These are phyloP conservation scores for Cathartes aura DNA, from an alignment of 2,113 vertebrate genomes.

Conservation along the genomic window DNA sequence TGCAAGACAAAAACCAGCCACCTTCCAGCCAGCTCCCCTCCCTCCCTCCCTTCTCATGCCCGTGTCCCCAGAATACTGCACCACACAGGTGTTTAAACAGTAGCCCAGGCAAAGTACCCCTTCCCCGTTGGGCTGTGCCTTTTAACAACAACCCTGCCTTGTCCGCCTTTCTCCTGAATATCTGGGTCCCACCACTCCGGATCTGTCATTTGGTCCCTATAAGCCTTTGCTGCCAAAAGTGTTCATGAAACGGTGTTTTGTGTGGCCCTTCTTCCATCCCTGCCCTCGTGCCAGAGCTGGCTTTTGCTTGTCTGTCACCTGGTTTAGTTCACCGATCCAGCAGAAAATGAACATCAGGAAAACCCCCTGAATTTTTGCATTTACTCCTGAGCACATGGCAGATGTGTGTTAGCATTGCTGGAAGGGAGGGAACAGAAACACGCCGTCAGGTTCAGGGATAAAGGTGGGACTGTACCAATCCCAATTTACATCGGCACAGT, in stretches of 20 bases:
- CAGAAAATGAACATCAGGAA: not conserved
- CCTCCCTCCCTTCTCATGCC: not conserved
- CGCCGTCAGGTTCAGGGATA: accelerated
- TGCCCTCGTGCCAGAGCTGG: accelerated
- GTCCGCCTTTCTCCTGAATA: not conserved
- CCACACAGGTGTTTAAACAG: not conserved
- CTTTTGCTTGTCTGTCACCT: not conserved
- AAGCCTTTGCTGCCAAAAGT: not conserved
- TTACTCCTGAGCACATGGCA: accelerated
- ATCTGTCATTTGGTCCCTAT: not conserved
- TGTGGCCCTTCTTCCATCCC: not conserved
- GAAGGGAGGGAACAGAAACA: not conserved
- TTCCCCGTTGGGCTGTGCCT: not conserved
- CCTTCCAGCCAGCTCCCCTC: not conserved
- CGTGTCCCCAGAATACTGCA: not conserved
- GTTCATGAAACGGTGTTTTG: not conserved
- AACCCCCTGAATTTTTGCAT: accelerated
- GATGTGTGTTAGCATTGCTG: no score
- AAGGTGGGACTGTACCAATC: not conserved
- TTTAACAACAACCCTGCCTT: not conserved
- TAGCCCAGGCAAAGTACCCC: not conserved
- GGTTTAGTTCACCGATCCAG: not conserved
- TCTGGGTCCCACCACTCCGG: accelerated
- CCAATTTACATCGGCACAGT: not conserved
- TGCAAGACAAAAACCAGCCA: conserved; percentile 22